Conservation (phyloP, 2,797 vertebrate genomes). For the Peromyscus melanophrys region DNA sequence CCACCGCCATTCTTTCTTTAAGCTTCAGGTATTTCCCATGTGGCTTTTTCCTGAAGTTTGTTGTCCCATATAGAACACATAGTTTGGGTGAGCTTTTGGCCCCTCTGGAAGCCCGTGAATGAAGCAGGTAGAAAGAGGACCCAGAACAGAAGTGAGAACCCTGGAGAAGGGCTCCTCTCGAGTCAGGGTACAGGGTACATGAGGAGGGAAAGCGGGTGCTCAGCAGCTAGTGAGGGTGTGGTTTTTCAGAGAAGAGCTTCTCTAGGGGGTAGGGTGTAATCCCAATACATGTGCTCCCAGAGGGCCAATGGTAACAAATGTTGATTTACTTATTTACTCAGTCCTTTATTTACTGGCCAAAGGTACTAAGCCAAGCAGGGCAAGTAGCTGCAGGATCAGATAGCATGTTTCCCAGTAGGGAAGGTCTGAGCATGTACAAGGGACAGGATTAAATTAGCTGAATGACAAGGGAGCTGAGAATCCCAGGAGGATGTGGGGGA, state of each 20-base stretch:
- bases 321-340: background rate
- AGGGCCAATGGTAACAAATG: background rate
- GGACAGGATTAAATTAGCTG: background rate
- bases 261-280: background rate
- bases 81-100: background rate
- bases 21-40: background rate
- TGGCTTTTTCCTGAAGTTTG: background rate
- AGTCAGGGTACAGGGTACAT: background rate
- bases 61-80: background rate
- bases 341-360: background rate
- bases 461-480: background rate
- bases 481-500: fast-evolving
- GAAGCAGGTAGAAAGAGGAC: background rate
- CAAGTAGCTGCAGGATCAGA: background rate
- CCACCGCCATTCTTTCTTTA: background rate
- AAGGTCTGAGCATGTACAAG: background rate
- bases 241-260: background rate
- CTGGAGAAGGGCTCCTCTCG: background rate
- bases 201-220: background rate
- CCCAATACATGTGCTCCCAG: background rate
- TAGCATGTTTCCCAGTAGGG: background rate
- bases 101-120: background rate
- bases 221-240: background rate
- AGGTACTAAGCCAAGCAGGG: background rate
- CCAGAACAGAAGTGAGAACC: background rate